Evolutionary conservation across 2,888 invertebrate species (phyloP).

Genomic region (Drosophila quasianomalipes): DNA sequence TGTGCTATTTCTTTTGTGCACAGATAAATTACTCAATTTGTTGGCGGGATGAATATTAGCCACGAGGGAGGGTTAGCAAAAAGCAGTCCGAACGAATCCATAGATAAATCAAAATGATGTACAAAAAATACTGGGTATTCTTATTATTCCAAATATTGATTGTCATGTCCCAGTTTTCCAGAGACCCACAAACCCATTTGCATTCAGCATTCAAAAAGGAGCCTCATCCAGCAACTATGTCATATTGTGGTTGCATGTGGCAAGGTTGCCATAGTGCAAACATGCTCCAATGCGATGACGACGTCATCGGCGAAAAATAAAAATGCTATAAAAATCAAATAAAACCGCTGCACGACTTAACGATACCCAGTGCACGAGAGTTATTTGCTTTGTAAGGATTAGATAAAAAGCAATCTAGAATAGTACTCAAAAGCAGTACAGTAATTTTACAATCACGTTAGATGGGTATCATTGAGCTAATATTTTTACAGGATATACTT

Average conservation of each 20-base stretch:
- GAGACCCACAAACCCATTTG: conserved; percentile 46
- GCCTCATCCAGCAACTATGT: conserved; percentile 31
- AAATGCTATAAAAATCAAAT: conserved; percentile 62
- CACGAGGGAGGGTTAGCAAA: not conserved
- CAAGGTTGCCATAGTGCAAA: conserved; percentile 18
- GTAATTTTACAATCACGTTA: not conserved
- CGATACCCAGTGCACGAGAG: conserved; percentile 4
- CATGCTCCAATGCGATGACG: conserved; percentile 27
- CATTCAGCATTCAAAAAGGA: conserved; percentile 21
- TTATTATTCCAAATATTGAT: not conserved
- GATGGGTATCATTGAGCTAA: not conserved
- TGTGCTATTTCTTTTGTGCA: conserved; percentile 31
- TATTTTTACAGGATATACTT: conserved; percentile 32
- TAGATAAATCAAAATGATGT: conserved; percentile 5
- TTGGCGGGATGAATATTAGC: not conserved
- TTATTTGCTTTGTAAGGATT: not conserved
- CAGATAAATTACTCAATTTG: conserved; percentile 58
- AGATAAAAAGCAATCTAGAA: not conserved
- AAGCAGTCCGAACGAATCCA: not conserved
- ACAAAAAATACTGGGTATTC: not conserved
- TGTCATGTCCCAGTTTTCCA: conserved; percentile 14
- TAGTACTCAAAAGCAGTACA: not conserved
- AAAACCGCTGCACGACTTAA: not conserved
- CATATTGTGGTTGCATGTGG: conserved; percentile 5
- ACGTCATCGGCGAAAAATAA: conserved; percentile 67